A percentile compares a stretch with the other conserved stretches of the same genome.
These are phyloP conservation scores for Raja brachyura DNA, from an alignment of 2,113 vertebrate species.

Conservation along the genomic window DNA sequence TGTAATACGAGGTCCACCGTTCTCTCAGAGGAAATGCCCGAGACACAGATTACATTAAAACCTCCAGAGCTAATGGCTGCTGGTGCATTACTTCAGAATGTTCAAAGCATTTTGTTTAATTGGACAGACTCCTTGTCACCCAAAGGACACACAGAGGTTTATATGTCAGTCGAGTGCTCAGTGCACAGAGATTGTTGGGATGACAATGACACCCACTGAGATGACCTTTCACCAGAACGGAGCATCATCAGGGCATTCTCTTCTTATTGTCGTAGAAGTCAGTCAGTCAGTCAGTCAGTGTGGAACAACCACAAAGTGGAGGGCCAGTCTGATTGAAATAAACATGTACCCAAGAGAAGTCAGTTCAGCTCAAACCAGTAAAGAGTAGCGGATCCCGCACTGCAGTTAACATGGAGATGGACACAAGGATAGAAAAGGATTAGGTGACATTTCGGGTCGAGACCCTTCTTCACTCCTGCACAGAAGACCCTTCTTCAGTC, in stretches of 20 bases:
- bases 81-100: not conserved
- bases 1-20: not conserved
- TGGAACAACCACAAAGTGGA: not conserved
- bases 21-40: not conserved
- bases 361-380: not conserved
- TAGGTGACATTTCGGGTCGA: no score
- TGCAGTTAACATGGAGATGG: no score
- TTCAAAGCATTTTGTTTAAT: not conserved
- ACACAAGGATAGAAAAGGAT: no score
- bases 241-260: no score
- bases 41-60: slow-evolving; percentile 7
- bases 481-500: no score
- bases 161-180: not conserved
- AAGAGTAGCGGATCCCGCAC: not conserved
- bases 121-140: not conserved
- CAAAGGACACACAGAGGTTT: not conserved
- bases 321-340: not conserved
- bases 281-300: not conserved
- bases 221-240: no score
- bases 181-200: not conserved
- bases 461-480: no score
- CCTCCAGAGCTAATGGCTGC: not conserved
- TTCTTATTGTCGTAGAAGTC: not conserved
- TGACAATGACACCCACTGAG: not conserved
- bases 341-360: not conserved